Evolutionary conservation across 2,888 invertebrate genomes (phyloP), one percentile per base, ranked within the genome.

Genomic region (Sminthurides aquaticus): DNA sequence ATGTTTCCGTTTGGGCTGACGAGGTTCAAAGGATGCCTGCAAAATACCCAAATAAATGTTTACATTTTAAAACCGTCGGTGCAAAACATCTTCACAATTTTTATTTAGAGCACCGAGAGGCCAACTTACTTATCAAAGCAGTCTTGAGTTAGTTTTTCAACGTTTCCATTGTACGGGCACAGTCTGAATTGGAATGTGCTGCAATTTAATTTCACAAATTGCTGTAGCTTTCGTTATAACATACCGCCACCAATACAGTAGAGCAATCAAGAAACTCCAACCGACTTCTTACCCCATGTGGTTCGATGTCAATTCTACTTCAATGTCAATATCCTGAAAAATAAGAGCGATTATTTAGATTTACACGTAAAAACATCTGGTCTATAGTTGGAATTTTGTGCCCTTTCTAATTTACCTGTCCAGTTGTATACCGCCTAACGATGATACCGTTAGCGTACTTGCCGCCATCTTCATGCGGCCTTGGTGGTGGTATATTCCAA

Each of bases 381-480:
- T 49, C n/a, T 2, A 15, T n/a, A 24, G 22, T n/a, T 18, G 18
- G 55, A 8, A 54, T 54, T 54, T 56, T 2, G 2, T 24, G n/a
- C 25, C 3, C 20, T n/a, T n/a, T n/a, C n/a, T n/a, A n/a, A n/a
- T n/a, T 11, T 77, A 87, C 88, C 85, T 91, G 91, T 29, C 92
- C 92, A 1, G 87, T 84, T 64, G 87, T 86, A 79, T 91, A 93
- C 75, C 87, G 88, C 65, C 87, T 82, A 26, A 87, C 87, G 73
- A 91, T 87, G 74, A 91, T 89, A 29, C 91, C 92, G 79, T 89
- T 90, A 54, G 88, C 92, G 76, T 84, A 93, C 79, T 86, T 84
- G 5, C 93, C 93, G 2, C 91, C 90, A 0, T 90, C 91, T 80
- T 93, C 93, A 77, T 93, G 92, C 0, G 90, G 88, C n/a, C 91